Evolutionary conservation across 2,888 invertebrate species (phyloP), one percentile per base, ranked within the genome.

Genomic region (Strigamia transsilvanica): DNA sequence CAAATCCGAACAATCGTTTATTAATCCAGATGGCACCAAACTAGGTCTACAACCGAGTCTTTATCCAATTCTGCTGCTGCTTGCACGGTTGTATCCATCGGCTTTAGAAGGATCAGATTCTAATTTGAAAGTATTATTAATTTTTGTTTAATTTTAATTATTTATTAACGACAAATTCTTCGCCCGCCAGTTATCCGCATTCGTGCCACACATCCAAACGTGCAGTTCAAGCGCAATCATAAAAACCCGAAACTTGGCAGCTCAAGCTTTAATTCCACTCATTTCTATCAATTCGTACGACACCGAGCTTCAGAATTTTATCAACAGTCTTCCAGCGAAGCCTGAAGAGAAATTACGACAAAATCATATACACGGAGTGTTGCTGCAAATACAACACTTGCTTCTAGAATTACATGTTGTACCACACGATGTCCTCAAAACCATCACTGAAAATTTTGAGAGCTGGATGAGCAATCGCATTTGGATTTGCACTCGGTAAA

Each of bases 81-180:
- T 97, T 80, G 92, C 93, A 1, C 90, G 95, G 42, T 89, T 97
- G 5, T 94, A 94, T 88, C 93, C 94, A 0, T 93, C 93, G 0
- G 90, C 92, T 0, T 88, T 92, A 80, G 94, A 95, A 86, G 93
- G 92, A 56, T 90, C 91, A 12, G 92, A 92, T 85, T 91, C 92
- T 27, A 91, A 91, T 85, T 88, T 93, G 81, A 92, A 93, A 90
- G 93, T 78, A 78, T 27, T 23, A 27, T n/a, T 3, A 78, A 32
- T 38, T 23, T 27, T 10, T 12, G 12, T 18, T 61, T 61, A 32
- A 78, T 23, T 27, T 32, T 15, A 38, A 61, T n/a, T 18, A 3
- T 18, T 9, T 6, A 61, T 61, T 61, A 61, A 56, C 10, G 12
- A 9, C 66, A 66, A 34, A 38, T 42, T 80, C n/a, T 18, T 21